A percentile compares a stretch with the other conserved stretches of the same genome.
Evolutionary conservation across 2,888 invertebrate genomes (phyloP).

Genomic region (Zeuzera pyrina): DNA sequence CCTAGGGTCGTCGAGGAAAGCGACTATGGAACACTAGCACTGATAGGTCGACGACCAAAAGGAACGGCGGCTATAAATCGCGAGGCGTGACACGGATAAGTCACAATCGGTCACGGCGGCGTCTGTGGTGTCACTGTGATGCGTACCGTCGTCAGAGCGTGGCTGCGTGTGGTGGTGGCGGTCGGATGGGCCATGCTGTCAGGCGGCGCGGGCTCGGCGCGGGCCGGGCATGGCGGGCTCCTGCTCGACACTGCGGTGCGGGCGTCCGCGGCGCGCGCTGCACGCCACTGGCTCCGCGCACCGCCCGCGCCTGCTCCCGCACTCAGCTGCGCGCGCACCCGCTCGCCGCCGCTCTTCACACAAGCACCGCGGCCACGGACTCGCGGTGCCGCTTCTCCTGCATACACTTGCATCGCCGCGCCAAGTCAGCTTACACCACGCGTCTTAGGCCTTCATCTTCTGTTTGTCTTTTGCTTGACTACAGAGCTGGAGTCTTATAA

Average conservation of each 20-base stretch:
- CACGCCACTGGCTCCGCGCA: constrained; percentile 68
- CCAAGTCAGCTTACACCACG: constrained; percentile 27
- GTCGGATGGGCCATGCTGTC: constrained; percentile 71
- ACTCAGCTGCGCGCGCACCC: constrained; percentile 20
- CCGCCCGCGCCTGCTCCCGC: constrained; percentile 40
- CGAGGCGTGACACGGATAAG: constrained; percentile 15
- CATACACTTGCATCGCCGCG: constrained; percentile 46
- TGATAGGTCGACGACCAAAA: constrained; percentile 29
- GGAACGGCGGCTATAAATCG: constrained; percentile 20
- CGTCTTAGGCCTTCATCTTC: constrained; percentile 16
- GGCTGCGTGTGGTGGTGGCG: constrained; percentile 72
- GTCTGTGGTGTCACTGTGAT: constrained; percentile 13
- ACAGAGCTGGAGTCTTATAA: too few species aligned
- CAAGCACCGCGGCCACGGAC: constrained; percentile 36
- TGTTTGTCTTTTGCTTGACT: too few species aligned
- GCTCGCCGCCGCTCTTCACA: constrained; percentile 45
- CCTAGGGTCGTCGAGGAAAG: constrained; percentile 37
- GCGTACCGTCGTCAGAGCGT: constrained; percentile 73
- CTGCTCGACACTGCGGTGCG: constrained; percentile 71
- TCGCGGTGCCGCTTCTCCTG: constrained; percentile 35
- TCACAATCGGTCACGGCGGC: constrained; percentile 15
- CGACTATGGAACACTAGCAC: constrained; percentile 52
- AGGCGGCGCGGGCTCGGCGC: constrained; percentile 70
- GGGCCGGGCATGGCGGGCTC: constrained; percentile 71
- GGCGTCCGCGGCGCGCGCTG: constrained; percentile 71